Percentiles rank a stretch among this genome's conserved stretches.
phyloP scores from a whole-genome alignment of 2,797 vertebrate genomes.

The Tadarida brasiliensis region DNA sequence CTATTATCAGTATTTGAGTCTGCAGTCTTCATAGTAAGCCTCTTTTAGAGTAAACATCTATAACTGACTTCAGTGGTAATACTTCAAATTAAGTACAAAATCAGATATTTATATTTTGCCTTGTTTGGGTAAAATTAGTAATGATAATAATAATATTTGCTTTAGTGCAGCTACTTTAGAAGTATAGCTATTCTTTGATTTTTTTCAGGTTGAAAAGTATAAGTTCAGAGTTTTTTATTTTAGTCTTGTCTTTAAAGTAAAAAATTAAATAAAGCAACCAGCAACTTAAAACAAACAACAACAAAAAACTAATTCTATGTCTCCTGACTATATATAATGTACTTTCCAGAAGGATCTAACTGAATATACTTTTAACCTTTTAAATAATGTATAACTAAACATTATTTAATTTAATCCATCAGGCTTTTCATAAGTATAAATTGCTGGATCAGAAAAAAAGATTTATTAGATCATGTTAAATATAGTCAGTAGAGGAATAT shows the following conservation, averaged over 20 bases:
- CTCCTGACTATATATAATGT: not conserved
- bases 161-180: not conserved
- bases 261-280: not conserved
- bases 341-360: not conserved
- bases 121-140: too few species aligned
- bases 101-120: too few species aligned
- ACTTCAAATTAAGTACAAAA: not conserved
- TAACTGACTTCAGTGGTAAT: not conserved
- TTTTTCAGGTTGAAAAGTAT: not conserved
- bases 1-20: too few species aligned
- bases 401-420: not conserved
- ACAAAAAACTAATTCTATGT: not conserved
- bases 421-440: slow-evolving; percentile 16
- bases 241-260: not conserved
- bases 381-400: not conserved
- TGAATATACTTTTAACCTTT: not conserved
- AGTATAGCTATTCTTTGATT: not conserved
- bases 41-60: not conserved
- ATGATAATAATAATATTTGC: not conserved
- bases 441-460: not conserved
- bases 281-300: not conserved
- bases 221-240: not conserved
- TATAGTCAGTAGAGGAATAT: not conserved
- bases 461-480: not conserved
- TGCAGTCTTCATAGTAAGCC: too few species aligned